Evolutionary conservation across 2,113 vertebrate genomes (phyloP).

Genomic region (Corythornis madagascariensis): DNA sequence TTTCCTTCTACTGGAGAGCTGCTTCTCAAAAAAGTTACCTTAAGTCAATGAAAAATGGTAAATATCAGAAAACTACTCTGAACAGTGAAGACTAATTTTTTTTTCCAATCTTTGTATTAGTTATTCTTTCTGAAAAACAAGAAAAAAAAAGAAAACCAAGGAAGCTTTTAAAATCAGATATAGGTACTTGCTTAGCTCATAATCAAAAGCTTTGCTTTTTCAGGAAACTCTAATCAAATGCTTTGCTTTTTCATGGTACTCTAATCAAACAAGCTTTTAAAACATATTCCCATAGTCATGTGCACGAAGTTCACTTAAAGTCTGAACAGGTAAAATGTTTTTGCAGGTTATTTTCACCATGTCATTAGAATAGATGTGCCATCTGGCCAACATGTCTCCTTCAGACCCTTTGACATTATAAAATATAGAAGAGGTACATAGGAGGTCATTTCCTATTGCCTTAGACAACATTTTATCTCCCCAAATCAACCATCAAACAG

Average conservation of each 20-base stretch:
- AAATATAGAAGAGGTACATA: not conserved
- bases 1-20: not conserved
- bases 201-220: not conserved
- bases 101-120: not conserved
- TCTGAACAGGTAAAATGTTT: not conserved
- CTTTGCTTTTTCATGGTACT: not conserved
- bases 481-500: not conserved
- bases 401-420: not conserved
- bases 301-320: not conserved
- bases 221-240: not conserved
- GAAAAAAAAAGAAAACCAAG: not conserved
- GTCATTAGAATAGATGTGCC: not conserved
- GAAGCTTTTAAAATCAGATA: not conserved
- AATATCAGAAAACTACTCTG: not conserved
- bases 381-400: not conserved
- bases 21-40: not conserved
- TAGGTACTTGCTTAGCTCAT: not conserved
- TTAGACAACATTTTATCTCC: slow-evolving; percentile 12
- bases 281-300: not conserved
- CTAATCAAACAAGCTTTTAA: not conserved
- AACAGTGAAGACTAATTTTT: not conserved
- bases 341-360: not conserved
- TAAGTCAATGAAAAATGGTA: not conserved
- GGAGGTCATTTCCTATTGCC: not conserved
- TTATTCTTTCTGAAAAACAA: not conserved